Conservation (phyloP, 1,140 invertebrate species). For the Rhynchophorus ferrugineus region DNA sequence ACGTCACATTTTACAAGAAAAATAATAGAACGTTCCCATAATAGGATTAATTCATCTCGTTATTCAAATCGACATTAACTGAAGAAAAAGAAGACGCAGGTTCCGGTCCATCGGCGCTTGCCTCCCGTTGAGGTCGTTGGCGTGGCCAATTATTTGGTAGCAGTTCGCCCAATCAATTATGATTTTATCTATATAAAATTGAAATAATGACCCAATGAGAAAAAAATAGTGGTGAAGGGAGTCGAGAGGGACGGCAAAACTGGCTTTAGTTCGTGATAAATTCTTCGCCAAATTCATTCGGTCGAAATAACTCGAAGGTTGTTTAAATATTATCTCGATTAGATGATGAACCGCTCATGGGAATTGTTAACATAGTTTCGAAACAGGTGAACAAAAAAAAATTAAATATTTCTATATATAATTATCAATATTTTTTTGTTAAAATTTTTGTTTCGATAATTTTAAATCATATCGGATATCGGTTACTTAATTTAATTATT, state of each 20-base stretch:
- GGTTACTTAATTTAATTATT: too few relatives aligned
- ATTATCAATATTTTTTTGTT: too few relatives aligned
- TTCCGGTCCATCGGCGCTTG: not conserved
- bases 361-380: too few relatives aligned
- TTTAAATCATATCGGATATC: too few relatives aligned
- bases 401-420: too few relatives aligned
- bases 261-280: not conserved
- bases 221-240: not conserved
- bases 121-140: conserved; percentile 1
- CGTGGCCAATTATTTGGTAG: conserved; percentile 9
- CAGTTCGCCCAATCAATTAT: conserved; percentile 7
- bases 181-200: conserved; percentile 7
- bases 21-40: too few relatives aligned
- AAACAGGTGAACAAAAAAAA: too few relatives aligned
- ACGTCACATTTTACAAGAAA: too few relatives aligned
- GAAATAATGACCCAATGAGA: conserved; percentile 1
- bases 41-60: not conserved
- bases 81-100: not conserved
- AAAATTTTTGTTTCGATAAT: too few relatives aligned
- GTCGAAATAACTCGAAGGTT: not conserved
- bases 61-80: not conserved
- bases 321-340: not conserved
- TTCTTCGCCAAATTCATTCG: not conserved
- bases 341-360: too few relatives aligned
- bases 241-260: not conserved